Evolutionary conservation across 2,797 vertebrate species (phyloP), one percentile per base, ranked within the genome.

Genomic region (Melanotaenia pygmaea): DNA sequence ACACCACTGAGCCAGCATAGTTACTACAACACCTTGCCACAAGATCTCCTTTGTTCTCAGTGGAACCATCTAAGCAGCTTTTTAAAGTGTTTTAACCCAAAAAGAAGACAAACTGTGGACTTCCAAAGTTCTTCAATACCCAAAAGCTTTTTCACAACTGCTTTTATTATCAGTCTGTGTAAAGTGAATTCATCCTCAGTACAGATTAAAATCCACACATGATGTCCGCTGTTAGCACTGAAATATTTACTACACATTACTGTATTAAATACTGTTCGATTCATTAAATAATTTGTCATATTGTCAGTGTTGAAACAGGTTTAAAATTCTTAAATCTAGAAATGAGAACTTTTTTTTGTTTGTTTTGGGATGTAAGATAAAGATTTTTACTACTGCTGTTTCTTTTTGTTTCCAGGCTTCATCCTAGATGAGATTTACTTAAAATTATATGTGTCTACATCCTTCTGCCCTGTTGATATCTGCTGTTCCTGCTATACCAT

Each of bases 21-120:
- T 51, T 8, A 11, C 47, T 51, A 61, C 67, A 62, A 61, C 26
- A 62, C 30, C 8, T 50, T 54, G 47, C 14, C 43, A 35, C 60
- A 26, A 61, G 34, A 61, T 62, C 34, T 53, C 18, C 18, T 61
- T 30, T 70, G 8, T 38, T 14, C 26, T 54, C 24, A 22, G 26
- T 53, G 35, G 35, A 35, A 16, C 8, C 37, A 32, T 51, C 12
- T 18, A 16, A 45, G 13, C 10, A 40, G 38, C 13, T 14, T 18
- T 43, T 4, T 43, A 5, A 43, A 38, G 37, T 38, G 11, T 43
- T 43, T 43, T 43, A 43, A 16, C 40, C 13, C 40, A 43, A 18
- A 43, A 5, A 4, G 40, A 43, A 18, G 13, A 43, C 4, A 43
- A 16, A 43, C 40, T 43, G 3, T 40, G 30, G 38, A 40, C 38